Base-by-base conservation (phyloP, 2,797 vertebrate species). In the Thunnus albacares region DNA sequence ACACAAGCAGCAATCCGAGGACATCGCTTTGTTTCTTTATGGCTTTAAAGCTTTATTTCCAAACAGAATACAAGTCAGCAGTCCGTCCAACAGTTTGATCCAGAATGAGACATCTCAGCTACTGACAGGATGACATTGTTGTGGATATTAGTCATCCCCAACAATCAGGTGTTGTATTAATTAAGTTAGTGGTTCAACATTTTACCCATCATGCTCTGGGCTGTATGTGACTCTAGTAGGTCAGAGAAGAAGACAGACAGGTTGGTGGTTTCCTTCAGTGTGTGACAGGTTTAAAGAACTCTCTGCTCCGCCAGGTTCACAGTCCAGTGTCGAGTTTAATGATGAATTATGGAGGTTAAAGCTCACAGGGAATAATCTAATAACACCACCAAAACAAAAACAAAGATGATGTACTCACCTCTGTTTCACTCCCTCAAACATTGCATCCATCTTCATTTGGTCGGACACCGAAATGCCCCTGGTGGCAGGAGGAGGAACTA, bases 291-390 rank as follows among this genome's bases (percentile, higher is more conserved):
- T 26, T 26, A 63, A 72, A 24, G 69, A 66, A 41, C n/a, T 64
- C 51, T 65, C 43, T 1, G 41, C 52, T 63, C 55, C 0, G 0
- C n/a, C 17, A 24, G 51, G 64, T 74, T 47, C 59, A 53, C 7
- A 0, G 2, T 45, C 24, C 65, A 0, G 20, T 30, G 72, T 60
- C 15, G 0, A 38, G 20, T 30, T 56, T 69, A 77, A 77, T 60
- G 55, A 83, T 81, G 75, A 88, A 82, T 75, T 52, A 52, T 75
- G 13, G 45, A 78, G 64, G 79, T 82, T 74, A 62, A 67, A 66
- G 55, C 72, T 81, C 51, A 55, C 17, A 38, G 59, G 53, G 71
- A 77, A 74, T 79, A 75, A 82, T 82, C 60, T 82, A 82, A 86
- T 83, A 62, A 85, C 9, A 17, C 0, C 14, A 10, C 22, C 73